phyloP scores from a whole-genome alignment of 1,140 invertebrate species.

The Trypoxylus dichotomus region DNA sequence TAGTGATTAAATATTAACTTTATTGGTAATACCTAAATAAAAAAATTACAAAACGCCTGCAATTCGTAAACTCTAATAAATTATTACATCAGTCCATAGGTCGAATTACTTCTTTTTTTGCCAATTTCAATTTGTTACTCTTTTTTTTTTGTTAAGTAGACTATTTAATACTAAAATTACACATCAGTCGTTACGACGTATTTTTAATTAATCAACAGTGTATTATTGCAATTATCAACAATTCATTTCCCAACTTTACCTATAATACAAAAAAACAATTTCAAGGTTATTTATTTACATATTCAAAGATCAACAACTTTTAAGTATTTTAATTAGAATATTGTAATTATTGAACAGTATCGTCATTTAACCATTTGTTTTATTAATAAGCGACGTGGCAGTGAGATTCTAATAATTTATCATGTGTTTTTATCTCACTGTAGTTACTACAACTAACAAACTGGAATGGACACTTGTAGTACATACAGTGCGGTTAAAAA shows the following conservation, averaged over 20 bases:
- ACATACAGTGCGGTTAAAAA: neutral
- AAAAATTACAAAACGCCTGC: neutral
- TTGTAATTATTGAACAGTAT: neutral
- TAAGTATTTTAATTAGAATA: constrained; percentile 1
- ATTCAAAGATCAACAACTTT: neutral
- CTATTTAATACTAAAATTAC: neutral
- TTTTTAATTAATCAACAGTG: neutral
- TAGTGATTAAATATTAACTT: neutral
- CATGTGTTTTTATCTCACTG: neutral
- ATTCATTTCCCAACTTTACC: neutral
- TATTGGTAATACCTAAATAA: neutral
- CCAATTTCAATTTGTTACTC: neutral
- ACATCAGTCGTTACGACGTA: neutral
- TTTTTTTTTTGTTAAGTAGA: neutral
- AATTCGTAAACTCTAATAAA: neutral
- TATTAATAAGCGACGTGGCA: neutral
- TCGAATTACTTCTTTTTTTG: neutral
- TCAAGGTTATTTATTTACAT: neutral
- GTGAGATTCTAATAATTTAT: neutral
- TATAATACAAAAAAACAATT: constrained; percentile 9
- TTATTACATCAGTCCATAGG: neutral
- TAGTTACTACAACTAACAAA: neutral
- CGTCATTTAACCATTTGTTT: neutral
- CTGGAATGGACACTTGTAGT: neutral
- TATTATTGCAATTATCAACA: neutral